Evolutionary conservation across 1,140 invertebrate genomes (phyloP).

Genomic region (Drosophila baimaii): DNA sequence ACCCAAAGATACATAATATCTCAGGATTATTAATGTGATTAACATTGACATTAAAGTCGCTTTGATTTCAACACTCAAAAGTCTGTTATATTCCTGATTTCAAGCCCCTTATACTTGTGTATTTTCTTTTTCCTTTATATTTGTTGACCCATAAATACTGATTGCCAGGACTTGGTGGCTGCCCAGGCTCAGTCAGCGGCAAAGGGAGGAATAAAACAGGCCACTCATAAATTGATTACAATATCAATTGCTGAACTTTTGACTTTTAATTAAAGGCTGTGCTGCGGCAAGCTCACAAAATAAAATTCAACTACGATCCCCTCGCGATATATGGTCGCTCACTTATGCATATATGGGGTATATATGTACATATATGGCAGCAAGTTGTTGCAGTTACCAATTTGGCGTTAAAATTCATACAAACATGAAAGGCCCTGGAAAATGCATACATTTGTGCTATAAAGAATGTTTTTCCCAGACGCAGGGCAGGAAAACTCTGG

Average conservation of each 20-base stretch:
- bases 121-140: background rate
- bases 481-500: constrained; percentile 5
- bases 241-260: constrained; percentile 77
- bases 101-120: background rate
- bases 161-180: constrained; percentile 9
- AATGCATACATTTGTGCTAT: constrained; percentile 39
- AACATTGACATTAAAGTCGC: constrained; percentile 28
- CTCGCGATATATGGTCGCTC: constrained; percentile 4
- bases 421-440: constrained; percentile 31
- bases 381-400: constrained; percentile 56
- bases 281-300: constrained; percentile 4
- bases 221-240: constrained; percentile 71
- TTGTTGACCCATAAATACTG: constrained; percentile 49
- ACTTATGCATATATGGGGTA: constrained; percentile 23
- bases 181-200: constrained; percentile 8
- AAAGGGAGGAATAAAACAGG: constrained; percentile 42
- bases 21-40: constrained; percentile 32
- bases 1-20: background rate
- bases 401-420: constrained; percentile 58
- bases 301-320: constrained; percentile 1
- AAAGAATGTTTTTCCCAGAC: constrained; percentile 40
- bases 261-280: constrained; percentile 74
- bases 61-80: constrained; percentile 34
- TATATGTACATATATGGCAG: too few species aligned
- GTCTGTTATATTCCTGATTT: constrained; percentile 6